Evolutionary conservation across 2,113 vertebrate species (phyloP), one percentile per base, ranked within the genome.

Genomic region (Neolamprologus sp.): DNA sequence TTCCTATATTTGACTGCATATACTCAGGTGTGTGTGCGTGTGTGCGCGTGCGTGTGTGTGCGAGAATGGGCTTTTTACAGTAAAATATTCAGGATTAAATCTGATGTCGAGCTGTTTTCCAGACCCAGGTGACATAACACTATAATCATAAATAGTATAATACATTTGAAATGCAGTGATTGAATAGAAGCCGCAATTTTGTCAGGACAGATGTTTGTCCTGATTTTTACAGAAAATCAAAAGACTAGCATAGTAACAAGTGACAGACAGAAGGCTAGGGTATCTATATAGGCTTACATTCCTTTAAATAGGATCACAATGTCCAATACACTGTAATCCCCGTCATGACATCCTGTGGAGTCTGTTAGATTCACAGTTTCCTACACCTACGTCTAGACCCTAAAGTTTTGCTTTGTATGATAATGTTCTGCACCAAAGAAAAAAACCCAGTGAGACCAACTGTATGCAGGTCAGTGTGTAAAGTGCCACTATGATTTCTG

Each of bases 131-230:
- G 16, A 86, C 82, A 47, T 23, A 58, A 49, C 80, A 7, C 28
- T 60, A 65, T 84, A 81, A 82, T 88, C 85, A 73, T 47, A 63
- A 63, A 19, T 63, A 81, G 42, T 79, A 42, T 82, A 13, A 35
- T 83, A 51, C 83, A 35, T 85, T 65, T 83, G 11, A 71, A 87
- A 85, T 85, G 60, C 87, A 40, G 19, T 65, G 63, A 81, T 88
- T 80, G 75, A 51, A 68, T 71, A 57, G 33, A 45, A 84, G 35
- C 87, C 31, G 49, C 23, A 35, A 16, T 93, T 88, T 82, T 84
- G 51, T 60, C 47, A 37, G 75, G 19, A 54, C 83, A 85, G 58
- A 89, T 92, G 89, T 88, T 86, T 92, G 92, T 80, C 88, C 90
- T 87, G 63, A 45, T 93, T 93, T 83, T 88, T 9, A 57, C 11